These are phyloP conservation scores for Seladonia tumulorum DNA, from an alignment of 2,888 invertebrate genomes.

Conservation along the genomic window DNA sequence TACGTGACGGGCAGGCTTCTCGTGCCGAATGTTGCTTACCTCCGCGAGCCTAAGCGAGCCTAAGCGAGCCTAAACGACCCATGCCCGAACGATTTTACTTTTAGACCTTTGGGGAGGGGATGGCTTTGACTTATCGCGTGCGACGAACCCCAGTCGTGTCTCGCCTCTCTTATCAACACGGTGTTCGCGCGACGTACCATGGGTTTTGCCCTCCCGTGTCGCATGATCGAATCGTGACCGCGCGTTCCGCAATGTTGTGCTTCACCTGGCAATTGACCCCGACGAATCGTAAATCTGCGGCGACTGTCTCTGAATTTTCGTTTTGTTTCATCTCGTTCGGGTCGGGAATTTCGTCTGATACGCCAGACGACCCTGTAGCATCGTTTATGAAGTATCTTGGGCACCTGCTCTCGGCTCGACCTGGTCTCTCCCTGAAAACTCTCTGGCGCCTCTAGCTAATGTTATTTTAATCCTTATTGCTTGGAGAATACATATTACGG, in stretches of 20 bases:
- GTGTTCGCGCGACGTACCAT: background rate
- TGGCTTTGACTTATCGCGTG: conserved; percentile 22
- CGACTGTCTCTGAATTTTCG: background rate
- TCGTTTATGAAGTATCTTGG: background rate
- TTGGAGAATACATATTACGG: background rate
- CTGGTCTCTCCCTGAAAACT: too few relatives aligned
- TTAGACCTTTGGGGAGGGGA: background rate
- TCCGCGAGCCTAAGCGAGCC: background rate
- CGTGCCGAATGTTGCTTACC: background rate
- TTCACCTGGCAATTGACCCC: background rate
- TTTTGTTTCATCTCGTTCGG: background rate
- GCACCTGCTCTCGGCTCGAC: background rate
- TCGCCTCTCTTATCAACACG: conserved; percentile 12
- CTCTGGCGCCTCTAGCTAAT: background rate
- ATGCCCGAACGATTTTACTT: background rate
- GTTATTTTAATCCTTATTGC: background rate
- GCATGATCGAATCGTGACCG: background rate
- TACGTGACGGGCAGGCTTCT: background rate
- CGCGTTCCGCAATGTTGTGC: background rate
- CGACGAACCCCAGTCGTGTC: background rate
- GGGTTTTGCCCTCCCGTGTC: background rate
- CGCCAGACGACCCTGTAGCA: background rate
- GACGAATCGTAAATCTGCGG: background rate
- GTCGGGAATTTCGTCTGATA: background rate
- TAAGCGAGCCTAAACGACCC: background rate